Evolutionary conservation across 2,797 vertebrate genomes (phyloP), one percentile per base, ranked within the genome.

Genomic region (Buceros bicornis): DNA sequence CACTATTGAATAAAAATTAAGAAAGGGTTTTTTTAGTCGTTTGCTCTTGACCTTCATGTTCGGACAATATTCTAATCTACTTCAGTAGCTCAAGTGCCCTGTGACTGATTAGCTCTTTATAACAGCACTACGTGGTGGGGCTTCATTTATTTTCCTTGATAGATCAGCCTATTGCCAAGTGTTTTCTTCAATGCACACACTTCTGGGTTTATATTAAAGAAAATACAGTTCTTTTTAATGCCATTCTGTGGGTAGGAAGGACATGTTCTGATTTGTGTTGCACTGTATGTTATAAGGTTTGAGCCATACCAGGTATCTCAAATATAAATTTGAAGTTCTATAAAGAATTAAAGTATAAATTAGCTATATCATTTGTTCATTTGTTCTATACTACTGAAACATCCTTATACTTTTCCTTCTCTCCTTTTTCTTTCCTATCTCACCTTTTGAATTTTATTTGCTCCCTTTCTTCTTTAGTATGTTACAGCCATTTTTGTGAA

Each of bases 61-160:
- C 28, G 60, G 56, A 43, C 33, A 56, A 82, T 79, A 79, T 80
- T 85, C n/a, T 33, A 35, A 31, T 51, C 28, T 86, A 18, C 43
- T 89, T 92, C 13, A 65, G 66, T 40, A 62, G 25, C 53, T 82
- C 50, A 53, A 85, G 35, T 79, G 18, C n/a, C n/a, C 60, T 87
- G 20, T 40, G 11, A 81, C 80, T 80, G 71, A 94, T 85, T 84
- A 93, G 48, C 40, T 87, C 48, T 93, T 93, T 77, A 82, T 93
- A 90, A 73, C 70, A 57, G 15, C 22, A n/a, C 37, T n/a, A 47
- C 56, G 40, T 96, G 18, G 5, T 64, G 25, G 2, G 2, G 22
- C 25, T 62, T 86, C 76, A n/a, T 74, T 90, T 97, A 73, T 87
- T 96, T 87, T 48, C 83, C 47, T 89, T 84, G 62, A 62, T 84